phyloP scores from a whole-genome alignment of 2,113 vertebrate genomes.

The Leucopsar rothschildi region DNA sequence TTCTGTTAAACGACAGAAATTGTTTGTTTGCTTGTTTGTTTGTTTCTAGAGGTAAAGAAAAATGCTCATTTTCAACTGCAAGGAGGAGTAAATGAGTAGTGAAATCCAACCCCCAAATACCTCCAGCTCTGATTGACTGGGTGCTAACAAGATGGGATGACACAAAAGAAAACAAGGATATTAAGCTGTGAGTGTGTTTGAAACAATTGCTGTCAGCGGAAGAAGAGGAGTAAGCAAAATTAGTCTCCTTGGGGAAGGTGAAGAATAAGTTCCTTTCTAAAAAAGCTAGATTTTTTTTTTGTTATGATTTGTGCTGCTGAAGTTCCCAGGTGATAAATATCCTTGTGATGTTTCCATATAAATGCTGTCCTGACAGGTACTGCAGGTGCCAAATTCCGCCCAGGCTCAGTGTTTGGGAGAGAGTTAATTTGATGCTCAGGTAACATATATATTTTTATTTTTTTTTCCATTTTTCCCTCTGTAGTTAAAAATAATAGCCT shows the following conservation, averaged over 20 bases:
- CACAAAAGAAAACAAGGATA: background rate
- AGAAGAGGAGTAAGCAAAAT: background rate
- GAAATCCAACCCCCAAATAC: background rate
- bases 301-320: background rate
- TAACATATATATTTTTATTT: background rate
- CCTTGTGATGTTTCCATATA: accelerated
- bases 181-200: background rate
- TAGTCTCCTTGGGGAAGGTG: background rate
- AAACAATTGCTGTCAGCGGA: background rate
- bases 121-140: background rate
- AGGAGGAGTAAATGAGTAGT: background rate
- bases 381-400: background rate
- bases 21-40: slow-evolving; percentile 28
- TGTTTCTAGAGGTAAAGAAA: slow-evolving; percentile 38
- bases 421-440: background rate
- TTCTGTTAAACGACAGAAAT: slow-evolving; percentile 32
- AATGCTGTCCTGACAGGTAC: background rate
- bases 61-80: slow-evolving; percentile 33
- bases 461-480: background rate
- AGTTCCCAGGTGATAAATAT: background rate
- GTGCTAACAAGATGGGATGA: background rate
- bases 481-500: background rate
- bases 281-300: background rate
- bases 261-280: background rate
- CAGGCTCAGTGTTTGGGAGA: background rate